Conservation (phyloP, 2,888 invertebrate genomes). For the Lymantria dispar region DNA sequence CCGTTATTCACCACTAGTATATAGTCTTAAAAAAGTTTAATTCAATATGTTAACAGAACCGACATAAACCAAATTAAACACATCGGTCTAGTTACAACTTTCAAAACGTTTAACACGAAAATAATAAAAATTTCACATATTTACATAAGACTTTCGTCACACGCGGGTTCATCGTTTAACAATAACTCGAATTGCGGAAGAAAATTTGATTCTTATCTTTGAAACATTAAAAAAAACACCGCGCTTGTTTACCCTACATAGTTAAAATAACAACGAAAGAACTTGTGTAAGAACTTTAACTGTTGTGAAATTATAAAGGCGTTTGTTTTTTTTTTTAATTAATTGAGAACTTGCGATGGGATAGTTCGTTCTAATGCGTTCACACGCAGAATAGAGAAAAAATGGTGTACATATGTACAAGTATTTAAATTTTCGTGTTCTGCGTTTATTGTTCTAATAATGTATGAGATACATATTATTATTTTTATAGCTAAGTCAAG, state of each 20-base stretch:
- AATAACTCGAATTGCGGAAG: slow-evolving; percentile 35
- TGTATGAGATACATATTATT: too few relatives aligned
- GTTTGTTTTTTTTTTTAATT: slow-evolving; percentile 8
- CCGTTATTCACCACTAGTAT: too few relatives aligned
- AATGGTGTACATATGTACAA: neutral
- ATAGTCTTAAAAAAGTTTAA: too few relatives aligned
- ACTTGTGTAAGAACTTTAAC: slow-evolving; percentile 20
- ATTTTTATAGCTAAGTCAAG: too few relatives aligned
- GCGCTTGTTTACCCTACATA: slow-evolving; percentile 16
- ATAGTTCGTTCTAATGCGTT: neutral
- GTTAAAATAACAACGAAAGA: slow-evolving; percentile 14
- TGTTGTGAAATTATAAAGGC: slow-evolving; percentile 16
- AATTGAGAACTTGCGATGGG: slow-evolving; percentile 7
- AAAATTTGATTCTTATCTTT: slow-evolving; percentile 16
- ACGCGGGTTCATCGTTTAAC: slow-evolving; percentile 23
- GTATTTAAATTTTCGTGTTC: neutral
- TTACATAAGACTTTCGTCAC: slow-evolving; percentile 7
- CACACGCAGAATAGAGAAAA: slow-evolving; percentile 2
- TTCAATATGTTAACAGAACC: neutral
- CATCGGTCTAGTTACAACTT: neutral
- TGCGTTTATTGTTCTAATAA: too few relatives aligned
- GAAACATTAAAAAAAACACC: slow-evolving; percentile 9
- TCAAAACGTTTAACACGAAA: neutral
- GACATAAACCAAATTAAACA: neutral
- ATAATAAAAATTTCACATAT: neutral